Conservation (phyloP, 2,797 vertebrate genomes). For the Eidolon dupreanum region DNA sequence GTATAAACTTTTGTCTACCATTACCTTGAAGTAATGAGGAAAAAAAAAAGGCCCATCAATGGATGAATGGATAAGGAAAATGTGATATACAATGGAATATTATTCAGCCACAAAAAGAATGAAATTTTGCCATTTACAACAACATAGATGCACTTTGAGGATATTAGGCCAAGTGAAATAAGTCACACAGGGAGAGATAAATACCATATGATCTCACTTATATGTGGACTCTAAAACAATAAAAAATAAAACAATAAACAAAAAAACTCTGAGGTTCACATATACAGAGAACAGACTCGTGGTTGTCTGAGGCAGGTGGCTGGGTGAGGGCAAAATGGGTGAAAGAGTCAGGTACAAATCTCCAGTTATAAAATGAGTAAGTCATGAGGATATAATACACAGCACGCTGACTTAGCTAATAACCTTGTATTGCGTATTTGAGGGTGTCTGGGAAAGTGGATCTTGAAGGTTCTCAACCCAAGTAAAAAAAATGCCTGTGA, state of each 20-base stretch:
- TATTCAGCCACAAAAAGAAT: background rate
- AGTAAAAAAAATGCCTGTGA: background rate
- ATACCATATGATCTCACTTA: background rate
- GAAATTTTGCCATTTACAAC: background rate
- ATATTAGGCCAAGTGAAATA: background rate
- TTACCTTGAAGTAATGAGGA: background rate
- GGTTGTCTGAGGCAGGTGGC: background rate
- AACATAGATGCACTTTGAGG: background rate
- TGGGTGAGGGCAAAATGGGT: background rate
- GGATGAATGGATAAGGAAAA: background rate
- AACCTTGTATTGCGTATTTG: background rate
- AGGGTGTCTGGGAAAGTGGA: background rate
- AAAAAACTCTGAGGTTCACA: background rate
- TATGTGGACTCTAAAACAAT: background rate
- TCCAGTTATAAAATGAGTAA: background rate
- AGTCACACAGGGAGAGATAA: background rate
- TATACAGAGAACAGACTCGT: background rate
- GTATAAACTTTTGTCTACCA: background rate
- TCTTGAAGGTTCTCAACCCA: background rate
- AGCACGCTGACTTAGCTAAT: background rate
- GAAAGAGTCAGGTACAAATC: background rate
- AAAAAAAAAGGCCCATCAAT: background rate
- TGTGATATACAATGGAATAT: background rate
- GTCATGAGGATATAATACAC: background rate
- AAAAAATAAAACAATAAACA: background rate